These are phyloP conservation scores for Bubalus kerabau DNA, from an alignment of 2,113 vertebrate species.

Conservation along the genomic window DNA sequence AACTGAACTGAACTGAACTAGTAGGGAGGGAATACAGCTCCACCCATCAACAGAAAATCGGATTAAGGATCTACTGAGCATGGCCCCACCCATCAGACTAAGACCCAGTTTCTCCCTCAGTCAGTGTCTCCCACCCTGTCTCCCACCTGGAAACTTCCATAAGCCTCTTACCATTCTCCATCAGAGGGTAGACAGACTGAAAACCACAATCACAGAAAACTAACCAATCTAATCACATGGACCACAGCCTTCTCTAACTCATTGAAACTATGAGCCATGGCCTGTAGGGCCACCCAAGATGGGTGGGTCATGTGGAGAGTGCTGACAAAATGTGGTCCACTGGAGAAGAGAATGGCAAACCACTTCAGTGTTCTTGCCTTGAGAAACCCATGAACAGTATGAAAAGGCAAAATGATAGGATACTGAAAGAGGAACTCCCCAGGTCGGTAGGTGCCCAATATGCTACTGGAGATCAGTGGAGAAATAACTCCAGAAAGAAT, in stretches of 20 bases:
- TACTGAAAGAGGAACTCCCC: not conserved
- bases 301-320: not conserved
- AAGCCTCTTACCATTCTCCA: not conserved
- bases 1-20: too few relatives aligned
- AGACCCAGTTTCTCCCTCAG: not conserved
- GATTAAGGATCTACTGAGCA: not conserved
- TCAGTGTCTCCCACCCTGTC: not conserved
- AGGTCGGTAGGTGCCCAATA: not conserved
- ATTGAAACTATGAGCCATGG: not conserved
- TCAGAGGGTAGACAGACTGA: not conserved
- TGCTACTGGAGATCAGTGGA: not conserved
- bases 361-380: not conserved
- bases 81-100: not conserved
- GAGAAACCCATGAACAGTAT: not conserved
- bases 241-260: not conserved
- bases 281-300: accelerated
- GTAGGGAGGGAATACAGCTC: not conserved
- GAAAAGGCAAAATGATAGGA: not conserved
- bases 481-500: not conserved
- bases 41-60: not conserved
- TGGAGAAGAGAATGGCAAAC: not conserved
- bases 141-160: not conserved
- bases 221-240: not conserved
- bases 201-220: not conserved
- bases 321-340: not conserved